Evolutionary conservation across 2,113 vertebrate genomes (phyloP).

Genomic region (Melanerpes aurifrons): DNA sequence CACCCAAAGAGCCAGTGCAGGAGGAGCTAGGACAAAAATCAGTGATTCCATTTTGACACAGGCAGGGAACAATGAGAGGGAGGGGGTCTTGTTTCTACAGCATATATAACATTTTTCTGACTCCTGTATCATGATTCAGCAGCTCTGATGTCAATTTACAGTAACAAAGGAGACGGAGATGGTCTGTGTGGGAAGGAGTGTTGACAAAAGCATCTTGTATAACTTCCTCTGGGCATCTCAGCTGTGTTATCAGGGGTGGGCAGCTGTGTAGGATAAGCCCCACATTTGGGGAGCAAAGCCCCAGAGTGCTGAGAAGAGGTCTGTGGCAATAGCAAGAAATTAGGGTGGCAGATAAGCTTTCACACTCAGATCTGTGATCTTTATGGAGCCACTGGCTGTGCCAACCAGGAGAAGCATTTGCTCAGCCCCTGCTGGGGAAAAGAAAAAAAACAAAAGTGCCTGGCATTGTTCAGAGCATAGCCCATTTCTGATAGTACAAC

Average conservation of each 20-base stretch:
- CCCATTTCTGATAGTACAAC: background rate
- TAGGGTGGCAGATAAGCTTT: conserved; percentile 22
- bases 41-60: conserved; percentile 45
- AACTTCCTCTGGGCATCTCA: conserved; percentile 70
- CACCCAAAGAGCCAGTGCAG: background rate
- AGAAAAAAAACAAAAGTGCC: background rate
- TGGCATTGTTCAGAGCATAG: background rate
- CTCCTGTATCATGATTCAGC: conserved; percentile 63
- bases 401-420: background rate
- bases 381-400: background rate
- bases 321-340: conserved; percentile 36
- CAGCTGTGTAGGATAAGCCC: conserved; percentile 36
- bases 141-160: conserved; percentile 70
- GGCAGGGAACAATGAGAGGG: conserved; percentile 47
- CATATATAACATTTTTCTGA: conserved; percentile 59
- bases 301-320: conserved; percentile 21
- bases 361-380: conserved; percentile 2
- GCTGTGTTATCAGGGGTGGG: conserved; percentile 62
- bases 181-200: conserved; percentile 59
- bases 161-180: conserved; percentile 60
- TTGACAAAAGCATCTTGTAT: conserved; percentile 72
- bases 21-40: conserved; percentile 18
- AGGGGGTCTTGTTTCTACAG: conserved; percentile 18
- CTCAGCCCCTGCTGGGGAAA: background rate
- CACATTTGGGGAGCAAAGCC: conserved; percentile 18